Evolutionary conservation across 2,888 invertebrate genomes (phyloP).

Genomic region (Netelia inedita): DNA sequence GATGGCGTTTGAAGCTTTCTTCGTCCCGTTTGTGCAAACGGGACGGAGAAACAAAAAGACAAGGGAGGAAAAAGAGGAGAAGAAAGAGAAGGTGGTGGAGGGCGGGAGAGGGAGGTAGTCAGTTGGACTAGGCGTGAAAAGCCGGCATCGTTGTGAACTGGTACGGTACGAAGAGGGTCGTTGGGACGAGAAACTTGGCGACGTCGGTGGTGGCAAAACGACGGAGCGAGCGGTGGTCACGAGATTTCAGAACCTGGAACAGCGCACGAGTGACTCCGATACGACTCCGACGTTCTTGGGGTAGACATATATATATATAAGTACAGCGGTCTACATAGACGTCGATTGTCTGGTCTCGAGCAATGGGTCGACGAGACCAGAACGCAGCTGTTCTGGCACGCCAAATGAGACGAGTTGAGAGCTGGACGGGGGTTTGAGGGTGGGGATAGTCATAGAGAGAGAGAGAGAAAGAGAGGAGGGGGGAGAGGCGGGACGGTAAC

Average conservation of each 20-base stretch:
- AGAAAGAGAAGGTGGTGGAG: neutral
- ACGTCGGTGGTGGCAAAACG: constrained; percentile 22
- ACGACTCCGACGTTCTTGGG: neutral
- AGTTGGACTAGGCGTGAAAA: constrained; percentile 45
- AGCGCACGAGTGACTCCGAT: constrained; percentile 6
- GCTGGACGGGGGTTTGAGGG: neutral
- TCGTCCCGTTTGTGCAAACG: constrained; percentile 15
- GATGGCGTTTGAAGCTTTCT: constrained; percentile 37
- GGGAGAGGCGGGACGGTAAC: neutral
- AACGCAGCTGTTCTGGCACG: constrained; percentile 50
- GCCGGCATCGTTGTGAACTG: constrained; percentile 50
- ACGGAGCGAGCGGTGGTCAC: constrained; percentile 46
- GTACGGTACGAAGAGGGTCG: constrained; percentile 26
- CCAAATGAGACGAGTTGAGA: constrained; percentile 25
- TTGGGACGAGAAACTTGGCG: constrained; percentile 52
- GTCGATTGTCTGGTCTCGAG: constrained; percentile 22
- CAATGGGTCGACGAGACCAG: constrained; percentile 30
- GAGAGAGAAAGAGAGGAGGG: neutral
- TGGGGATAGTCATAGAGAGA: neutral
- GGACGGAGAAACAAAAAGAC: neutral
- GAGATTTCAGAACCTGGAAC: constrained; percentile 45
- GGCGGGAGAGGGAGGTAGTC: neutral
- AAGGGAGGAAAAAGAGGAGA: neutral
- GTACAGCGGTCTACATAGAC: neutral
- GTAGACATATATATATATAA: constrained; percentile 1